phyloP scores from a whole-genome alignment of 2,113 vertebrate species.

The Muscicapa adusta region DNA sequence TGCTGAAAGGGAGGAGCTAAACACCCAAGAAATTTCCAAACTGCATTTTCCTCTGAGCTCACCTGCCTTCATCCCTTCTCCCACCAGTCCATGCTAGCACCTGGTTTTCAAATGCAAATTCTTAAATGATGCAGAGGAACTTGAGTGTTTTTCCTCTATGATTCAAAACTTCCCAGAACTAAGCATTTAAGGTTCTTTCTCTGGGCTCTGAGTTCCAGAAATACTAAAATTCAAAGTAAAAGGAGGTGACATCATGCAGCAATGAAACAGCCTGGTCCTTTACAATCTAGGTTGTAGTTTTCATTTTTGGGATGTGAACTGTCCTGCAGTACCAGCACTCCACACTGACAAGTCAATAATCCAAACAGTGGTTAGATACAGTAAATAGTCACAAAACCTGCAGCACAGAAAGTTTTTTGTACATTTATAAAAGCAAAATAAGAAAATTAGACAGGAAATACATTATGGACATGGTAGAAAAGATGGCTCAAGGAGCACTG shows the following conservation, averaged over 20 bases:
- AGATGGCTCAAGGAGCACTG: constrained; percentile 32
- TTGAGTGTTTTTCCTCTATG: neutral
- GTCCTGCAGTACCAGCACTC: neutral
- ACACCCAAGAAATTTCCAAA: neutral
- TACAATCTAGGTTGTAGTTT: neutral
- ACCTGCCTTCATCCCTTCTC: neutral
- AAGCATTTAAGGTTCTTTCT: neutral
- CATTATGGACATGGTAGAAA: neutral
- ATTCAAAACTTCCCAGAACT: neutral
- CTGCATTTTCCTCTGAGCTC: neutral
- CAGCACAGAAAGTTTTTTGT: neutral
- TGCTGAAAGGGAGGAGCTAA: neutral
- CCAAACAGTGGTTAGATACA: neutral
- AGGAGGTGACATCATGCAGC: neutral
- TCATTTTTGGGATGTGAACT: neutral
- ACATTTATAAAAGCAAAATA: neutral
- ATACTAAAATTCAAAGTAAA: neutral
- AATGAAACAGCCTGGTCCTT: neutral
- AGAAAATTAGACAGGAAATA: neutral
- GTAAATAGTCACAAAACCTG: neutral
- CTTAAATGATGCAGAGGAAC: neutral
- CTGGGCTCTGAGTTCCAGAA: neutral
- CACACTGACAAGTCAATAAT: neutral
- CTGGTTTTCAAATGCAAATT: neutral
- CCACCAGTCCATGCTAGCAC: neutral